Conservation (phyloP, 2,888 invertebrate genomes). For the Liopterus haemorrhoidalis region DNA sequence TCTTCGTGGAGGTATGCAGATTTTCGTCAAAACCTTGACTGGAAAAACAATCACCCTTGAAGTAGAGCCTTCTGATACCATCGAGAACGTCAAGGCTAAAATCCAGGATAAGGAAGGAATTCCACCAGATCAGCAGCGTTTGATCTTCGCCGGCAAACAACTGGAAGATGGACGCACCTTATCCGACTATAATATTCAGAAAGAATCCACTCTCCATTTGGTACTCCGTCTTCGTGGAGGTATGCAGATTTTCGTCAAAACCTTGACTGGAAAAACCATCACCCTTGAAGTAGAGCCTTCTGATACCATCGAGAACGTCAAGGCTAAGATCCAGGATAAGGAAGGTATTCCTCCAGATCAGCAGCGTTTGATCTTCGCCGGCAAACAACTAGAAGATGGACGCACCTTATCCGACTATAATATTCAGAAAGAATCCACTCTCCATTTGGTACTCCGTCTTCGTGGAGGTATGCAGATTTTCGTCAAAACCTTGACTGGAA, state of each 20-base stretch:
- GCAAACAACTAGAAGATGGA: constrained; percentile 60
- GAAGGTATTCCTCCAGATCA: constrained; percentile 85
- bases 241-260: constrained; percentile 61
- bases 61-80: constrained; percentile 54
- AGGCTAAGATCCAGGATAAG: constrained; percentile 56
- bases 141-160: constrained; percentile 65
- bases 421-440: constrained; percentile 87
- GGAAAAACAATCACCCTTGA: constrained; percentile 34
- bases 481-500: constrained; percentile 53
- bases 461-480: constrained; percentile 62
- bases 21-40: constrained; percentile 48
- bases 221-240: constrained; percentile 59
- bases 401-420: constrained; percentile 66
- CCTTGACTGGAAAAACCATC: constrained; percentile 55
- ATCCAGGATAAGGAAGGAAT: constrained; percentile 54
- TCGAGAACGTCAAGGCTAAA: constrained; percentile 57
- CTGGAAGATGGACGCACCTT: constrained; percentile 63
- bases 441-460: constrained; percentile 83
- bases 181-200: constrained; percentile 62
- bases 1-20: constrained; percentile 60
- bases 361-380: constrained; percentile 80
- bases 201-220: constrained; percentile 54
- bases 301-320: constrained; percentile 56
- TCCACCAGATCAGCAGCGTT: constrained; percentile 55
- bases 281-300: constrained; percentile 53